Conservation (phyloP, 2,888 invertebrate species). For the Lasioglossum figueresi region DNA sequence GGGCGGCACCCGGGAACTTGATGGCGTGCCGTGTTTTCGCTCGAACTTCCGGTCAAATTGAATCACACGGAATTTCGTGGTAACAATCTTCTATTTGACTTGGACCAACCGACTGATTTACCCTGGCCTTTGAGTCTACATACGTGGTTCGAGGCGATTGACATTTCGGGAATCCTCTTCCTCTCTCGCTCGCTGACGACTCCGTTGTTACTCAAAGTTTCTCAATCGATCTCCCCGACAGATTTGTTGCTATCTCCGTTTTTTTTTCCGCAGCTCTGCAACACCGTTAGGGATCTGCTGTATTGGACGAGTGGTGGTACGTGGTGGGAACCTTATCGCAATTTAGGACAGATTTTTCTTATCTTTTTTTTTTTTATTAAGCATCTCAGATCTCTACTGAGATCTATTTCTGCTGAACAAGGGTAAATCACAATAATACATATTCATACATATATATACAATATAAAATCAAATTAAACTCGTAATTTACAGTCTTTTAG, state of each 20-base stretch:
- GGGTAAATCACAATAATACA: too few species aligned
- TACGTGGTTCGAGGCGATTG: slow-evolving; percentile 29
- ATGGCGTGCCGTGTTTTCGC: slow-evolving; percentile 58
- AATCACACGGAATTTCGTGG: slow-evolving; percentile 73
- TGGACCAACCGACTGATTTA: slow-evolving; percentile 75
- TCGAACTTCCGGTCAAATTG: slow-evolving; percentile 73
- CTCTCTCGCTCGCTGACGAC: neutral
- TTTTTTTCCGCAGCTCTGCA: neutral
- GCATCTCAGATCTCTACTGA: too few species aligned
- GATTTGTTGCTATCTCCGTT: neutral
- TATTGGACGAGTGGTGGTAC: too few species aligned
- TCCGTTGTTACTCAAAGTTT: neutral
- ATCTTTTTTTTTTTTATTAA: too few species aligned
- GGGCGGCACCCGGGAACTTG: slow-evolving; percentile 39
- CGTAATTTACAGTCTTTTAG: too few species aligned
- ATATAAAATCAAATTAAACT: too few species aligned
- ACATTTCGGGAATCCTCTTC: slow-evolving; percentile 9
- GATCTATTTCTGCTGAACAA: too few species aligned
- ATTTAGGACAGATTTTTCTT: too few species aligned
- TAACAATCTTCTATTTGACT: slow-evolving; percentile 80
- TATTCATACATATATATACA: too few species aligned
- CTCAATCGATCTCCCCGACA: slow-evolving; percentile 12
- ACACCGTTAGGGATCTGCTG: neutral
- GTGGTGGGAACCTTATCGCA: too few species aligned
- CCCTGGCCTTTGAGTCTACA: slow-evolving; percentile 52